Evolutionary conservation across 2,113 vertebrate species (phyloP), one percentile per base, ranked within the genome.

Genomic region (Fukomys damarensis): DNA sequence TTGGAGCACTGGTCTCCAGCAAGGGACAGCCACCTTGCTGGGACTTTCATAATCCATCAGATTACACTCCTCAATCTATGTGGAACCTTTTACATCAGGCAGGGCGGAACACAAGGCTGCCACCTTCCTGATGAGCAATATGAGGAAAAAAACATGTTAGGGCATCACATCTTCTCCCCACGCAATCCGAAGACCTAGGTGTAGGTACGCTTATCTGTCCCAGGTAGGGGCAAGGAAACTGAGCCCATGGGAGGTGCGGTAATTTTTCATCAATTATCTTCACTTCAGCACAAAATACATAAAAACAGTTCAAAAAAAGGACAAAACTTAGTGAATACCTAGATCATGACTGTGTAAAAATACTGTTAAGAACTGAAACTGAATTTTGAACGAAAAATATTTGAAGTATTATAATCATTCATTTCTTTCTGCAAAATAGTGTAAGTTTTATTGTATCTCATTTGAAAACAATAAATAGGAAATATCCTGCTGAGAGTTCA

Each of bases 231-330:
- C 24, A 32, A 35, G 41, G 52, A 61, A 43, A 46, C n/a, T 2
- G 41, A 74, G 70, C 63, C 84, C n/a, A 52, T 56, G 43, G 91
- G 58, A 89, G 28, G 84, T 79, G 24, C 41, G 28, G 28, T 3
- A 61, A 83, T 9, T 59, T 74, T 79, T 63, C 12, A 54, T 68
- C 65, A 61, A 46, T 56, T 56, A 61, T 76, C 49, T 56, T 41
- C n/a, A 65, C 66, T 70, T 82, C 46, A 84, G 95, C 24, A 85
- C 13, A 95, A 96, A 92, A 65, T 65, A 58, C 77, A 90, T 12
- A 68, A 87, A 88, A 54, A 77, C 13, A 54, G 46, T 65, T 80
- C 3, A 54, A 87, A 94, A 87, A 94, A 59, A 87, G 86, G 59
- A 84, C 4, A 30, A 14, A 68, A 85, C 12, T 35, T 22, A 77